Percentiles rank a stretch among this genome's conserved stretches.
Conservation (phyloP, 2,113 vertebrate species). For the Sterrhoptilus dennistouni region DNA sequence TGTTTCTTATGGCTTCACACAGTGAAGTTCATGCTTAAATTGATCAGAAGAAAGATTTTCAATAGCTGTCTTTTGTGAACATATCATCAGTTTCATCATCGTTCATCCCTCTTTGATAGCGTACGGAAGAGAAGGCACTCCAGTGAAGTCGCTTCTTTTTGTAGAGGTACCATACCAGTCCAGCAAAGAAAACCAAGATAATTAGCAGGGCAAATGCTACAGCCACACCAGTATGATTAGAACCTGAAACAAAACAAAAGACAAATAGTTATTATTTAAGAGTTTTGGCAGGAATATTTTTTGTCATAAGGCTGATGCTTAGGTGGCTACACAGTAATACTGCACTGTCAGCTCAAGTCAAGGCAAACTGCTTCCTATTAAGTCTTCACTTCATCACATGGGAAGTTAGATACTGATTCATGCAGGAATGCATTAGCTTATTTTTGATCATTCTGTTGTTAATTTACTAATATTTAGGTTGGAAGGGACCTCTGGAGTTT, state of each 20-base stretch:
- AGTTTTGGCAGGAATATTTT: neutral
- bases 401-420: neutral
- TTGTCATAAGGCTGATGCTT: neutral
- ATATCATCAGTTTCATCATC: slow-evolving; percentile 83
- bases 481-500: neutral
- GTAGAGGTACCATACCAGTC: slow-evolving; percentile 76
- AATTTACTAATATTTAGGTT: neutral
- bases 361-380: neutral
- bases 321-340: neutral
- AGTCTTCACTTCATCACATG: neutral
- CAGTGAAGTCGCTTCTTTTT: slow-evolving; percentile 77
- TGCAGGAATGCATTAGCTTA: neutral
- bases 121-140: slow-evolving; percentile 77
- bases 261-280: neutral
- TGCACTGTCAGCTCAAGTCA: neutral
- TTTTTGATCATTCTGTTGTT: neutral
- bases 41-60: neutral
- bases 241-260: slow-evolving; percentile 66
- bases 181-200: slow-evolving; percentile 59
- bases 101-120: slow-evolving; percentile 85
- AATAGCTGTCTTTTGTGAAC: slow-evolving; percentile 64
- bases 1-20: slow-evolving; percentile 41
- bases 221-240: slow-evolving; percentile 72
- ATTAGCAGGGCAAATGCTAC: slow-evolving; percentile 78
- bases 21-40: slow-evolving; percentile 18